These are phyloP conservation scores for Meta bourneti DNA, from an alignment of 2,888 invertebrate genomes.

Conservation along the genomic window DNA sequence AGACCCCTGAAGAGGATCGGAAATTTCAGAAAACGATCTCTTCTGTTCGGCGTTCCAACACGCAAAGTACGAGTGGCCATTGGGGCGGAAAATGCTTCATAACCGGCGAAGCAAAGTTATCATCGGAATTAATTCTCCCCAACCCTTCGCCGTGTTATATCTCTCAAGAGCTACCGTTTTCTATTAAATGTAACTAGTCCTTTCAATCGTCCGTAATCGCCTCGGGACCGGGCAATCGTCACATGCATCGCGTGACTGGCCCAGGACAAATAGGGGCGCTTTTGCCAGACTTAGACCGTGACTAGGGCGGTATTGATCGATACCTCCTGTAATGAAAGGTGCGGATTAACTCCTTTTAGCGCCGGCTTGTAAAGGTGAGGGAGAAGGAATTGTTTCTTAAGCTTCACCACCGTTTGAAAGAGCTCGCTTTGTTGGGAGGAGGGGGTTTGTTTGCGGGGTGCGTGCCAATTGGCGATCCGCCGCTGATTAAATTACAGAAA, in stretches of 20 bases:
- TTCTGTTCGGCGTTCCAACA: conserved; percentile 1
- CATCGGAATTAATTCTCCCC: conserved; percentile 54
- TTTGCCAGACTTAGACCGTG: conserved; percentile 11
- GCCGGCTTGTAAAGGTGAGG: conserved; percentile 11
- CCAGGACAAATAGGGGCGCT: conserved; percentile 8
- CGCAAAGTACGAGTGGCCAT: background rate
- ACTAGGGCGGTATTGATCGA: conserved; percentile 22
- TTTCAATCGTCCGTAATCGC: conserved; percentile 39
- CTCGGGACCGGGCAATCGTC: conserved; percentile 33
- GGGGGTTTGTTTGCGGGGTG: background rate
- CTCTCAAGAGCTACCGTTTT: conserved; percentile 15
- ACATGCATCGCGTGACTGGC: conserved; percentile 42
- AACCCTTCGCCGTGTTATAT: conserved; percentile 19
- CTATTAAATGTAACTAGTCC: conserved; percentile 34
- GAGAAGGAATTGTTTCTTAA: conserved; percentile 31
- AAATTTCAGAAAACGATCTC: background rate
- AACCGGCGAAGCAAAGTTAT: conserved; percentile 47
- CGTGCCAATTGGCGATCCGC: background rate
- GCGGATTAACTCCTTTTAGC: conserved; percentile 28
- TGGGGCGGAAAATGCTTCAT: conserved; percentile 51
- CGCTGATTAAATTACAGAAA: too few relatives aligned
- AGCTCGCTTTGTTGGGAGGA: background rate
- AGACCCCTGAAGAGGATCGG: background rate
- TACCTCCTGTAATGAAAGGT: conserved; percentile 40
- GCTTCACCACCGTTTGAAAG: background rate